Evolutionary conservation across 2,797 vertebrate species (phyloP).

Genomic region (Coreius guichenoti): DNA sequence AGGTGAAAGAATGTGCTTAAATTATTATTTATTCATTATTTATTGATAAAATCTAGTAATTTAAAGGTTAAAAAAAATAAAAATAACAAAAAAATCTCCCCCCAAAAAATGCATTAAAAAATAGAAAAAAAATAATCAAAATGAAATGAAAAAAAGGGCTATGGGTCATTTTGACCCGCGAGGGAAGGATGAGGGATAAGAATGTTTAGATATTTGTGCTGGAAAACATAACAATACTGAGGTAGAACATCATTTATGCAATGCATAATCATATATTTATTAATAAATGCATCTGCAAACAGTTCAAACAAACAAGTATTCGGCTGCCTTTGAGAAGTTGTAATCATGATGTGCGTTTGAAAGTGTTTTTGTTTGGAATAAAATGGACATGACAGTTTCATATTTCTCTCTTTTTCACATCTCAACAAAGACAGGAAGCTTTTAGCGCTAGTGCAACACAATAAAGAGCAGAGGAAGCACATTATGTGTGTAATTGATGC

Average conservation of each 20-base stretch:
- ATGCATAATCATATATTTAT: neutral
- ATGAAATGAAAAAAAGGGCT: too few relatives aligned
- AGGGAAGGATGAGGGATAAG: too few relatives aligned
- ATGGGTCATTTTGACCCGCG: too few relatives aligned
- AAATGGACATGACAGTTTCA: neutral
- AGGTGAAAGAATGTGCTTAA: too few relatives aligned
- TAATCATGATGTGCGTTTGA: neutral
- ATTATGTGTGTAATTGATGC: neutral
- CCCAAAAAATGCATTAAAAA: too few relatives aligned
- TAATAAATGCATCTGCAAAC: neutral
- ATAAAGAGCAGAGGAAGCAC: constrained; percentile 19
- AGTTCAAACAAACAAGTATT: neutral
- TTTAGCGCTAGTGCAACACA: neutral
- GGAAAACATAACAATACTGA: neutral
- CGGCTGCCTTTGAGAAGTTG: too few relatives aligned
- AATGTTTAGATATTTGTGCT: neutral
- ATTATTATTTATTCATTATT: too few relatives aligned
- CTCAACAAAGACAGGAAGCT: constrained; percentile 27
- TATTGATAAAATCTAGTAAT: too few relatives aligned
- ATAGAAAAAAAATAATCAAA: too few relatives aligned
- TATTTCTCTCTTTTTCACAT: neutral
- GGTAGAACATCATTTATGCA: neutral
- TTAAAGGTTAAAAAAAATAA: too few relatives aligned
- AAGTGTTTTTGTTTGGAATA: neutral
- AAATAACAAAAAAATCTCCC: too few relatives aligned